Evolutionary conservation across 2,113 vertebrate species (phyloP).

Genomic region (Pungitius pungitius): DNA sequence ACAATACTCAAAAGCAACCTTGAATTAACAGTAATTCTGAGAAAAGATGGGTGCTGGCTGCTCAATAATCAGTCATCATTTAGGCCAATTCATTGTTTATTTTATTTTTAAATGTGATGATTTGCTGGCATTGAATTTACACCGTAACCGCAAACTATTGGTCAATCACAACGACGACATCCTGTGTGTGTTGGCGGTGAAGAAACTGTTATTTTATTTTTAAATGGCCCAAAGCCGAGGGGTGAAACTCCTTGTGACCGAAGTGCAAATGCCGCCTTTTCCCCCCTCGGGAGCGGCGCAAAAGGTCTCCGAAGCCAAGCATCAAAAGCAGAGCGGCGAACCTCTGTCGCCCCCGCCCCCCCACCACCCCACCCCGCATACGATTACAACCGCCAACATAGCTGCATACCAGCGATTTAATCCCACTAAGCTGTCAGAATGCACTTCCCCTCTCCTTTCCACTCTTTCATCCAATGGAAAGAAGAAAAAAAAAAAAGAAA

Average conservation of each 20-base stretch:
- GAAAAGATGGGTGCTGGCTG: neutral
- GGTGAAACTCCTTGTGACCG: neutral
- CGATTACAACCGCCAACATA: slow-evolving; percentile 36
- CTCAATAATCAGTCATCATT: neutral
- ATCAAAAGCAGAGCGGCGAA: slow-evolving; percentile 20
- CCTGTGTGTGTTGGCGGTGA: neutral
- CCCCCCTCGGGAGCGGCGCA: neutral
- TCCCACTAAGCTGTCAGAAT: slow-evolving; percentile 60
- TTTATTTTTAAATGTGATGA: neutral
- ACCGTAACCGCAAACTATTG: neutral
- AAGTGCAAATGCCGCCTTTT: too few species aligned
- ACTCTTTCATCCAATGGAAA: slow-evolving; percentile 25
- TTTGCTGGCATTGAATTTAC: neutral
- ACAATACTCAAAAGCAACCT: neutral
- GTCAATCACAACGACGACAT: neutral
- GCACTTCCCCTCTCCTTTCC: slow-evolving; percentile 52
- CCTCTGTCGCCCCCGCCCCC: neutral
- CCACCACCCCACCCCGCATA: neutral
- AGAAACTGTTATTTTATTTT: neutral
- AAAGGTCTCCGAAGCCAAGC: slow-evolving; percentile 3
- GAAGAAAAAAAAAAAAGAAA: slow-evolving; percentile 4
- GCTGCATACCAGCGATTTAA: slow-evolving; percentile 45
- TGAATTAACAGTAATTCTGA: neutral
- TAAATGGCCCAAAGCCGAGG: neutral
- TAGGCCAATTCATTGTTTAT: neutral